Conservation (phyloP, 2,797 vertebrate genomes). For the Sebastiscus tertius region DNA sequence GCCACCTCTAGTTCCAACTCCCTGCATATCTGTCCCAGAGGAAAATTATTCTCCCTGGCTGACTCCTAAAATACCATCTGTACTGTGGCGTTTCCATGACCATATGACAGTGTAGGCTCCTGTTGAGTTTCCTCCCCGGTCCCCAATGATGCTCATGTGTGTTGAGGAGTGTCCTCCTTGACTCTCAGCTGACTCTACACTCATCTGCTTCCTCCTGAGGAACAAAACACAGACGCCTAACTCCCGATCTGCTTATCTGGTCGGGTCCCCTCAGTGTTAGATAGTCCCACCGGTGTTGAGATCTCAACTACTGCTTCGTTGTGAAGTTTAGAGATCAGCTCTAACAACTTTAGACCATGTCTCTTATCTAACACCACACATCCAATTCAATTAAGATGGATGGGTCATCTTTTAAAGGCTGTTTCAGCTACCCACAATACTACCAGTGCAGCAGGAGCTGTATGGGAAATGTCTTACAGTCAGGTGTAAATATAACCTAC, state of each 20-base stretch:
- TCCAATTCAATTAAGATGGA: background rate
- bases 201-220: constrained; percentile 38
- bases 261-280: constrained; percentile 19
- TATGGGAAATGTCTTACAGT: constrained; percentile 2
- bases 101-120: constrained; percentile 64
- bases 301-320: background rate
- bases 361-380: background rate
- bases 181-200: constrained; percentile 31
- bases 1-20: constrained; percentile 38
- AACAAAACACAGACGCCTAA: constrained; percentile 25
- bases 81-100: constrained; percentile 80
- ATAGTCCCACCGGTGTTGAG: constrained; percentile 6
- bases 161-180: constrained; percentile 55
- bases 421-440: background rate
- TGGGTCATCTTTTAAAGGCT: background rate
- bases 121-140: constrained; percentile 55
- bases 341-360: background rate
- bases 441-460: background rate
- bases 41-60: constrained; percentile 58
- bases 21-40: constrained; percentile 48
- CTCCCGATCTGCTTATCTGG: constrained; percentile 3
- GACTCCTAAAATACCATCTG: constrained; percentile 77
- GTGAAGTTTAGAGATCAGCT: background rate
- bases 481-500: constrained; percentile 30
- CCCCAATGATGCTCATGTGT: constrained; percentile 47